Evolutionary conservation across 2,888 invertebrate species (phyloP).

Genomic region (Mechanitis mazaeus): DNA sequence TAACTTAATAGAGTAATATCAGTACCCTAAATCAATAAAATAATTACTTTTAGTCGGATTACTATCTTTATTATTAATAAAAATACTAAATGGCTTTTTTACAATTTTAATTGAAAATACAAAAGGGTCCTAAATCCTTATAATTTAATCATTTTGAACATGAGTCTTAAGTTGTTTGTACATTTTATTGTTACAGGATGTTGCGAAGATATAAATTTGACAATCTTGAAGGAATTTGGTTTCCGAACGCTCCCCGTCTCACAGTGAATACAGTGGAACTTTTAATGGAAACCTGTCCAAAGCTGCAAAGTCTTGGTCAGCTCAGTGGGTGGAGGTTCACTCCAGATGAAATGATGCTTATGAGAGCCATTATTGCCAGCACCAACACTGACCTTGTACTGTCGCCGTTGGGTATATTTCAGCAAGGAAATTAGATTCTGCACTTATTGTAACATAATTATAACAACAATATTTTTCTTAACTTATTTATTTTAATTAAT

Average conservation of each 20-base stretch:
- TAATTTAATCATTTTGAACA: no score
- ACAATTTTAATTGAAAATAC: no score
- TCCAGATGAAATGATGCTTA: constrained; percentile 80
- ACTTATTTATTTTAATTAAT: constrained; percentile 15
- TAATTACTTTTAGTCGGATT: no score
- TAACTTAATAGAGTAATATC: no score
- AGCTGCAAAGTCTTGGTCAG: constrained; percentile 80
- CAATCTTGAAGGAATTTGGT: constrained; percentile 81
- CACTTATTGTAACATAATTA: neutral
- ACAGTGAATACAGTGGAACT: constrained; percentile 79
- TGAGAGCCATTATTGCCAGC: constrained; percentile 79
- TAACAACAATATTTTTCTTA: no score
- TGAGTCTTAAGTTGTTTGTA: neutral
- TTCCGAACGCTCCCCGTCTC: constrained; percentile 80
- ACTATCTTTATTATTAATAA: no score
- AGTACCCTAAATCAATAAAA: no score
- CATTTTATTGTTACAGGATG: constrained; percentile 66
- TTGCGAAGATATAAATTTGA: constrained; percentile 80
- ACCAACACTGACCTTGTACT: constrained; percentile 81
- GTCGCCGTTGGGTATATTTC: constrained; percentile 77
- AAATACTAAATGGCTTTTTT: no score
- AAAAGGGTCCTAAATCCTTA: no score
- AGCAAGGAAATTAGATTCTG: constrained; percentile 43
- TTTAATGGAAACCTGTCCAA: constrained; percentile 81
- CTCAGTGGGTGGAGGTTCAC: constrained; percentile 81